phyloP scores from a whole-genome alignment of 2,797 vertebrate genomes.

The Eleutherodactylus coqui region DNA sequence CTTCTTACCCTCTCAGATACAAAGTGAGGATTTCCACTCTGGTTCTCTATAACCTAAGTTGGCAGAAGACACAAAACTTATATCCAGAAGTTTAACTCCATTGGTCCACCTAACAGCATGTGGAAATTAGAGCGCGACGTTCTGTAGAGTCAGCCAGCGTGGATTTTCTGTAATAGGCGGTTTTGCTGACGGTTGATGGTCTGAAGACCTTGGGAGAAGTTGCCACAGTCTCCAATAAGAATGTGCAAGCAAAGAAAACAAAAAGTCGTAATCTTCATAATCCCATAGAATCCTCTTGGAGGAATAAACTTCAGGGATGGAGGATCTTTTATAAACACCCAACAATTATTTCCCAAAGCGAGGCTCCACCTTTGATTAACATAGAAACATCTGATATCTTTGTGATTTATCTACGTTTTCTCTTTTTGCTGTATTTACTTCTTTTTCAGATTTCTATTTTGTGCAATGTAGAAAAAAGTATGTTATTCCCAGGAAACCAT shows the following conservation, averaged over 20 bases:
- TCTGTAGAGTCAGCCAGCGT: conserved; percentile 19
- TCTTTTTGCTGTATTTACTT: not conserved
- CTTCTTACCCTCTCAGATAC: conserved; percentile 22
- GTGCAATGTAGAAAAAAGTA: not conserved
- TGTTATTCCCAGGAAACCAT: not conserved
- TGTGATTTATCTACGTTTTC: not conserved
- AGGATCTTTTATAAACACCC: not conserved
- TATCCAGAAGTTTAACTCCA: conserved; percentile 21
- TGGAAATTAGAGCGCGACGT: conserved; percentile 15
- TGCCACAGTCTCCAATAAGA: conserved; percentile 18
- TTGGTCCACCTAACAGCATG: conserved; percentile 44
- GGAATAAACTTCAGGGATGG: not conserved
- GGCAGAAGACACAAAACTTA: conserved; percentile 19
- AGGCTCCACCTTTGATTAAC: not conserved
- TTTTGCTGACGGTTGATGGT: conserved; percentile 50
- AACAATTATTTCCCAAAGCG: not conserved
- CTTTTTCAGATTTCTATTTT: not conserved
- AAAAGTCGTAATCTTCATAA: not conserved
- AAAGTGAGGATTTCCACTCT: conserved; percentile 46
- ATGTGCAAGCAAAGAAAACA: conserved; percentile 21
- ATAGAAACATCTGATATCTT: not conserved
- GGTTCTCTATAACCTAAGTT: conserved; percentile 32
- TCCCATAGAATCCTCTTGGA: not conserved
- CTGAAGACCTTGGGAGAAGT: not conserved
- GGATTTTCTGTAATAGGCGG: conserved; percentile 38